Conservation (phyloP, 2,888 invertebrate genomes). For the Altica lythri region DNA sequence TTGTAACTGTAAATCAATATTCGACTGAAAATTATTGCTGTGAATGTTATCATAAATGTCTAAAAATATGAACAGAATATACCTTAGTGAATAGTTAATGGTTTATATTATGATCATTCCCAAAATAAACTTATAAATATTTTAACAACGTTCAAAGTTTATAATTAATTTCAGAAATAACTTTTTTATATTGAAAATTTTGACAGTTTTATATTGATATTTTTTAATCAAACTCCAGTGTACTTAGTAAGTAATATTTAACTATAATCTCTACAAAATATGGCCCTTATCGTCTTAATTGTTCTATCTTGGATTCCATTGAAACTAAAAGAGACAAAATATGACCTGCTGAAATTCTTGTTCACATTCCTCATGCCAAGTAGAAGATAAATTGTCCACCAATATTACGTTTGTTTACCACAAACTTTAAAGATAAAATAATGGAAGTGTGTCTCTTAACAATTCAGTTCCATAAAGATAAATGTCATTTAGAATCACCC, state of each 20-base stretch:
- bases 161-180: not conserved
- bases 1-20: not conserved
- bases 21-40: slow-evolving; percentile 7
- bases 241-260: not conserved
- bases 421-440: not conserved
- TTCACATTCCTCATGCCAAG: not conserved
- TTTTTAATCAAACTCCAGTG: not conserved
- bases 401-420: not conserved
- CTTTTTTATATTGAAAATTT: not conserved
- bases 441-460: no score
- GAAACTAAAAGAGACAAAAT: slow-evolving; percentile 4
- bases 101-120: slow-evolving; percentile 3
- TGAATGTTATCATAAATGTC: slow-evolving; percentile 3
- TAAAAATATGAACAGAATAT: slow-evolving; percentile 6
- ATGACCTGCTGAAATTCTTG: slow-evolving; percentile 13
- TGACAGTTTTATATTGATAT: not conserved
- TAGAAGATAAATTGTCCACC: not conserved
- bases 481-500: no score
- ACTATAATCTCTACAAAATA: not conserved
- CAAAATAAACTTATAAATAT: slow-evolving; percentile 8
- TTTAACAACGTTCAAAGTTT: slow-evolving; percentile 2
- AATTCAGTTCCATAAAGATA: no score
- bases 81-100: not conserved
- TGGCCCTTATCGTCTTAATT: not conserved
- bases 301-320: not conserved